Evolutionary conservation across 2,113 vertebrate genomes (phyloP).

Genomic region (Phalacrocorax aristotelis): DNA sequence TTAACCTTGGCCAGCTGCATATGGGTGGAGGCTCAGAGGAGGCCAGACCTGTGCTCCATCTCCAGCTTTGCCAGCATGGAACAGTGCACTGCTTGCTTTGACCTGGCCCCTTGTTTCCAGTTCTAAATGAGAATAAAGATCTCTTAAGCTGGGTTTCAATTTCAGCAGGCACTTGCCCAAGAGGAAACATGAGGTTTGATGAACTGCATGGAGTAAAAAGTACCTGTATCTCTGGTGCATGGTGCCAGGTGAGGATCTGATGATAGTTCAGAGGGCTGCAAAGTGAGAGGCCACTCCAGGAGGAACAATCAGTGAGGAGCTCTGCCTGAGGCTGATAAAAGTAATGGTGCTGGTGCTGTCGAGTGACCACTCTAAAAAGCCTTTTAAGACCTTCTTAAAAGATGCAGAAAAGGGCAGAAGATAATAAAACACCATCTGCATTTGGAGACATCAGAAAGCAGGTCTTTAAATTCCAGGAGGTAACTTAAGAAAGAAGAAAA

Average conservation of each 20-base stretch:
- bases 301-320: neutral
- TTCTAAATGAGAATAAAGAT: neutral
- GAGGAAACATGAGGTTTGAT: neutral
- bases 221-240: rapidly evolving
- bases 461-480: neutral
- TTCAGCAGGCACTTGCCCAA: neutral
- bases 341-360: neutral
- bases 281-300: neutral
- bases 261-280: neutral
- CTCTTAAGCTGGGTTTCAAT: neutral
- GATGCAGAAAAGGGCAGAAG: neutral
- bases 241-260: neutral
- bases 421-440: neutral
- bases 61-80: neutral
- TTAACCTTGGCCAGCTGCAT: conserved; percentile 30
- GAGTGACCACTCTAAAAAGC: neutral
- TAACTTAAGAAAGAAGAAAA: neutral
- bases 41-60: neutral
- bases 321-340: neutral
- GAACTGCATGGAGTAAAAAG: neutral
- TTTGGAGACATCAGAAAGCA: neutral
- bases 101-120: neutral
- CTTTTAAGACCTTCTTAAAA: neutral
- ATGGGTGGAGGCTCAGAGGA: neutral
- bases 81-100: neutral